phyloP scores from a whole-genome alignment of 2,113 vertebrate genomes.

The Zeus faber region DNA sequence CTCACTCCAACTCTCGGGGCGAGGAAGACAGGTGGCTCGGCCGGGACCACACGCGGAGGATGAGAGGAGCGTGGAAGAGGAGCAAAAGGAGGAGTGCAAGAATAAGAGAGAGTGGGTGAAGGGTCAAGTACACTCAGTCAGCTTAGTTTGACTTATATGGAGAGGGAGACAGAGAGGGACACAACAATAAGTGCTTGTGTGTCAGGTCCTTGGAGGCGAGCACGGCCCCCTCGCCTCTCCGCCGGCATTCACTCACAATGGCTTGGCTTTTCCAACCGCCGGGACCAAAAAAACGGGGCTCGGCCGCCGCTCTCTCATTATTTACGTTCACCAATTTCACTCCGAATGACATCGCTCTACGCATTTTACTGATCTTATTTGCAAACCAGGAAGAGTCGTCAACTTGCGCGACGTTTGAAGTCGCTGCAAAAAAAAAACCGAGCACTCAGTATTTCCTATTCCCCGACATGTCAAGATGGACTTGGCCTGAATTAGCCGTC shows the following conservation, averaged over 20 bases:
- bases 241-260: constrained; percentile 17
- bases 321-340: background rate
- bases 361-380: constrained; percentile 16
- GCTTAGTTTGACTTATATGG: constrained; percentile 62
- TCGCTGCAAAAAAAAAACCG: constrained; percentile 17
- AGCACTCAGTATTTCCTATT: constrained; percentile 23
- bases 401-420: too few relatives aligned
- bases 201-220: constrained; percentile 35
- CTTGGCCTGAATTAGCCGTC: constrained; percentile 6
- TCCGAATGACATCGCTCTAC: constrained; percentile 20
- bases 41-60: constrained; percentile 49
- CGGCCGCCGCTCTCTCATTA: constrained; percentile 1
- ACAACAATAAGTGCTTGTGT: constrained; percentile 60
- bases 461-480: constrained; percentile 29
- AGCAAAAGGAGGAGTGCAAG: constrained; percentile 45
- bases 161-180: constrained; percentile 29
- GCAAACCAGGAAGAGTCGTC: background rate
- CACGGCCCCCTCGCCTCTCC: constrained; percentile 21
- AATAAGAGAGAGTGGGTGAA: constrained; percentile 59
- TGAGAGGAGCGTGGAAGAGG: constrained; percentile 29
- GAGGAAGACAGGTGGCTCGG: constrained; percentile 41
- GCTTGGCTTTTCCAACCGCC: constrained; percentile 25
- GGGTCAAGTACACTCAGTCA: constrained; percentile 67
- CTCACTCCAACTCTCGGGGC: too few relatives aligned
- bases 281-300: background rate